Evolutionary conservation across 2,797 vertebrate genomes (phyloP).

Genomic region (Fistularia commersonii): DNA sequence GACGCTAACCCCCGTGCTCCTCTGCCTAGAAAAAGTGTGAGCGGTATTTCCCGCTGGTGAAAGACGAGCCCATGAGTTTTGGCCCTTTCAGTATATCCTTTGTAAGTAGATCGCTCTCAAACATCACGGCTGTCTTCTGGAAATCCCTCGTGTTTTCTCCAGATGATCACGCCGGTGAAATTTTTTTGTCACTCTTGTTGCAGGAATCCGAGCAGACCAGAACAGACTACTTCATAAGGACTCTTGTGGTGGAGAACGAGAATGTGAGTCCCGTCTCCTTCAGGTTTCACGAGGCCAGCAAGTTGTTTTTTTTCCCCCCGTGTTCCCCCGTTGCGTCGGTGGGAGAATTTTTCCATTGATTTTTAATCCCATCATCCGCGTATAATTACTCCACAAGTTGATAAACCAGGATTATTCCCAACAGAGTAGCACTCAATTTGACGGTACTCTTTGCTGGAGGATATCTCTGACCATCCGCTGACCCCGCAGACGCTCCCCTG

Average conservation of each 20-base stretch:
- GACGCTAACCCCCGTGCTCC: constrained; percentile 39
- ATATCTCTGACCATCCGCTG: background rate
- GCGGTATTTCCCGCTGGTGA: constrained; percentile 86
- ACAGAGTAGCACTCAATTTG: too few relatives aligned
- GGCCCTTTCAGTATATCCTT: constrained; percentile 93
- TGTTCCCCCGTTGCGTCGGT: too few relatives aligned
- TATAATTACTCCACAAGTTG: too few relatives aligned
- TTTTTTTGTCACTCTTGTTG: constrained; percentile 36
- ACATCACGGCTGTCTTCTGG: constrained; percentile 21
- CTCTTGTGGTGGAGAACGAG: constrained; percentile 85
- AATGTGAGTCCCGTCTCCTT: constrained; percentile 88
- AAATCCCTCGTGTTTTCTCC: constrained; percentile 36
- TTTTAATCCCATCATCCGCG: too few relatives aligned
- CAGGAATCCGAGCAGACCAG: constrained; percentile 91
- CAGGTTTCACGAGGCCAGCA: too few relatives aligned
- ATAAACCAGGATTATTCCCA: too few relatives aligned
- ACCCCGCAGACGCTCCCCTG: background rate
- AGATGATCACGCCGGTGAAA: background rate
- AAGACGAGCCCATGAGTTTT: constrained; percentile 85
- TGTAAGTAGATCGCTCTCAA: constrained; percentile 79
- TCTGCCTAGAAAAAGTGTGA: constrained; percentile 95
- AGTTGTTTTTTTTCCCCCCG: too few relatives aligned
- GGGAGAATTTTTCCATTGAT: too few relatives aligned
- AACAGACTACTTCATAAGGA: constrained; percentile 92
- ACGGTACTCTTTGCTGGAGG: too few relatives aligned